Evolutionary conservation across 2,797 vertebrate genomes (phyloP).

Genomic region (Sebastes alutus): DNA sequence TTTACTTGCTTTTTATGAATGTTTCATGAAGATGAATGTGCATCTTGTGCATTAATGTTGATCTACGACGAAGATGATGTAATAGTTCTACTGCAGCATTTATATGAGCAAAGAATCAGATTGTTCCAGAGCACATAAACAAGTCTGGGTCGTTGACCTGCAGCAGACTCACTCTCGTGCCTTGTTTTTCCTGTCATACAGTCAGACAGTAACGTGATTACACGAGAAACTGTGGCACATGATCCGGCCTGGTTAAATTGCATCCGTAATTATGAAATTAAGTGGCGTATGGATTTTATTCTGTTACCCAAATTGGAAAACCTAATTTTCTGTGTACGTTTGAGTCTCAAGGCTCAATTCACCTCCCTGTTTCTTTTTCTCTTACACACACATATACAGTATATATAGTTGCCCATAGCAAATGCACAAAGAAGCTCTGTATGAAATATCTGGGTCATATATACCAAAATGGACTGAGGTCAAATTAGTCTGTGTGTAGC

Average conservation of each 20-base stretch:
- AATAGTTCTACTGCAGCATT: neutral
- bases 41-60: neutral
- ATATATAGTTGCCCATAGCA: neutral
- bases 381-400: neutral
- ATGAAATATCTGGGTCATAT: slow-evolving; percentile 19
- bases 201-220: slow-evolving; percentile 56
- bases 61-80: neutral
- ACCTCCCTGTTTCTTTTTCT: neutral
- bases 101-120: neutral
- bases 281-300: slow-evolving; percentile 66
- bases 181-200: slow-evolving; percentile 12
- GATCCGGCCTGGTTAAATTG: slow-evolving; percentile 49
- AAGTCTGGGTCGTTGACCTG: neutral
- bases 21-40: neutral
- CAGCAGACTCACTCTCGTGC: neutral
- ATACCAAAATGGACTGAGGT: slow-evolving; percentile 19
- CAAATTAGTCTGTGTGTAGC: neutral
- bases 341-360: slow-evolving; percentile 12
- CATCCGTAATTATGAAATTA: slow-evolving; percentile 63
- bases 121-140: neutral
- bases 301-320: slow-evolving; percentile 64
- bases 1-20: neutral
- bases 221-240: slow-evolving; percentile 57
- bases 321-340: slow-evolving; percentile 43
- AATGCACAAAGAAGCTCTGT: slow-evolving; percentile 38